Percentiles rank a stretch among this genome's conserved stretches.
These are phyloP conservation scores for Diloba caeruleocephala DNA, from an alignment of 2,888 invertebrate genomes.

Conservation along the genomic window DNA sequence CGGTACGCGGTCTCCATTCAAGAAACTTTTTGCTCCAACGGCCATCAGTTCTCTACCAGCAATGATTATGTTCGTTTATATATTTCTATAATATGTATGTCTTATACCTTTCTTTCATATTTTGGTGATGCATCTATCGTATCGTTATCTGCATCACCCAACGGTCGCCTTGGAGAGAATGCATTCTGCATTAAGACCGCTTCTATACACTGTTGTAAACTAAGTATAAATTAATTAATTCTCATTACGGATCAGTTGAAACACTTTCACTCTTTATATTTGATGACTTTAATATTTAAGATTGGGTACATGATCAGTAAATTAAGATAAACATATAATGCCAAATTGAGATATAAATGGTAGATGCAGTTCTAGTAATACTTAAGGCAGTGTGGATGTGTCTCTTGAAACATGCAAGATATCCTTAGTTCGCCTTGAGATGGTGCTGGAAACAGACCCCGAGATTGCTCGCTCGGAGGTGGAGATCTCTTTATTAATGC, in stretches of 20 bases:
- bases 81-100: no score
- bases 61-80: no score
- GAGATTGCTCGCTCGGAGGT: slow-evolving; percentile 67
- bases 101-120: no score
- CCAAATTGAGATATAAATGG: slow-evolving; percentile 6
- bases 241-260: slow-evolving; percentile 28
- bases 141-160: no score
- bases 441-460: slow-evolving; percentile 29
- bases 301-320: slow-evolving; percentile 27
- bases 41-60: no score
- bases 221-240: no score
- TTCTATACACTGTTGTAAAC: no score
- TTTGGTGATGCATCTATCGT: no score
- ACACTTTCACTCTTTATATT: slow-evolving; percentile 44
- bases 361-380: not conserved
- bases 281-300: slow-evolving; percentile 26
- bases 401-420: slow-evolving; percentile 33
- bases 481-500: slow-evolving; percentile 72
- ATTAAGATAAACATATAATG: not conserved
- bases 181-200: no score
- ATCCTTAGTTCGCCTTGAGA: slow-evolving; percentile 16
- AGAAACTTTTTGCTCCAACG: no score
- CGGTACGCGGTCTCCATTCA: no score
- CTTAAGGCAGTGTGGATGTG: slow-evolving; percentile 27
- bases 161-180: no score